Percentiles rank a stretch among this genome's conserved stretches.
Conservation (phyloP, 2,797 vertebrate species). For the Trematomus bernacchii region DNA sequence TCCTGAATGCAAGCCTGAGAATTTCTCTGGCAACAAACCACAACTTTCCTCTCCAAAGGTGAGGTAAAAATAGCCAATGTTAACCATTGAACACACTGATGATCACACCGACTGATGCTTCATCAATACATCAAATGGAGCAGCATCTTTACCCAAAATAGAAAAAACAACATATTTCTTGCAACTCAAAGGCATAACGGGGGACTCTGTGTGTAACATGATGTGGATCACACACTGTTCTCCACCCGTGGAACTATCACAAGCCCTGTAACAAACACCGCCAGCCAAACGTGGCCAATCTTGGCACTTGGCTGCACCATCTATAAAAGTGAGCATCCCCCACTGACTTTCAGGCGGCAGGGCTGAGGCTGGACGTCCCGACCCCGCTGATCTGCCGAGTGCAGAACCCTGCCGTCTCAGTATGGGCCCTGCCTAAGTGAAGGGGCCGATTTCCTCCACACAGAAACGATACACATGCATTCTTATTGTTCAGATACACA, state of each 20-base stretch:
- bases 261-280: constrained; percentile 75
- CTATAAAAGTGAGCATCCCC: constrained; percentile 66
- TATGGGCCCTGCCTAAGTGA: constrained; percentile 16
- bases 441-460: constrained; percentile 18
- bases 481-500: constrained; percentile 5
- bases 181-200: constrained; percentile 18
- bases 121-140: constrained; percentile 12
- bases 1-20: constrained; percentile 33
- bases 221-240: constrained; percentile 71
- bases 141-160: constrained; percentile 24
- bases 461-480: constrained; percentile 1
- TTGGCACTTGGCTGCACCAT: constrained; percentile 62
- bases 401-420: constrained; percentile 42
- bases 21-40: constrained; percentile 30
- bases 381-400: constrained; percentile 51
- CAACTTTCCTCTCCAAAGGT: constrained; percentile 27
- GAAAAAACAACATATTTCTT: constrained; percentile 49
- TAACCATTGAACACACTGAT: constrained; percentile 25
- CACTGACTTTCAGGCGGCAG: constrained; percentile 44
- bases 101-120: constrained; percentile 31
- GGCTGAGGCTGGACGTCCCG: constrained; percentile 47
- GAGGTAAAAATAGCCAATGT: constrained; percentile 22
- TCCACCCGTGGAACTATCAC: constrained; percentile 63
- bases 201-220: constrained; percentile 48
- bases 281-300: constrained; percentile 59